These are phyloP conservation scores for Abrostola tripartita DNA, from an alignment of 2,888 invertebrate species.

Conservation along the genomic window DNA sequence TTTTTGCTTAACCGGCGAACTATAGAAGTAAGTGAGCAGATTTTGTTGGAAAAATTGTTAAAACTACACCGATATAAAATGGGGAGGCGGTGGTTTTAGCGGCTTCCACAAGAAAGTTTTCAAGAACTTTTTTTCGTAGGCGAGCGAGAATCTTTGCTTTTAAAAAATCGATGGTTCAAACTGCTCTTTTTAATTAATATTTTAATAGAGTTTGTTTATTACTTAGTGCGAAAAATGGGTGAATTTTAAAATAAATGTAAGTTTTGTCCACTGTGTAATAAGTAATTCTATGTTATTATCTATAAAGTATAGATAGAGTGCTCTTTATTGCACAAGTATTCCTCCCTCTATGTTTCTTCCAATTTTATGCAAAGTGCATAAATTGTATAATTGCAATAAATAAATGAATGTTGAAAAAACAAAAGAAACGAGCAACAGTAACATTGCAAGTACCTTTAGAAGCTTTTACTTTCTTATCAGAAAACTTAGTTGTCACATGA, in stretches of 20 bases:
- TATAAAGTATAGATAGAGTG: too few species aligned
- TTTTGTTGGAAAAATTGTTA: slow-evolving; percentile 7
- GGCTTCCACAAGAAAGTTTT: slow-evolving; percentile 13
- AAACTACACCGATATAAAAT: slow-evolving; percentile 6
- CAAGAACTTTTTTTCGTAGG: slow-evolving; percentile 9
- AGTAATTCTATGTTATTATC: too few species aligned
- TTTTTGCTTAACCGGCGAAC: not conserved
- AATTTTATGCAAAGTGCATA: too few species aligned
- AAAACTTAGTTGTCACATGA: too few species aligned
- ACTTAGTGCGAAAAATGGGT: not conserved
- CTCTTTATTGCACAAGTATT: too few species aligned
- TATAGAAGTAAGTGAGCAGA: slow-evolving; percentile 1
- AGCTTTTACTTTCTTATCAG: too few species aligned
- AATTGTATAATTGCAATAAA: too few species aligned
- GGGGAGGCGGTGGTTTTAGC: slow-evolving; percentile 9
- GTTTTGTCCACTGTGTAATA: too few species aligned
- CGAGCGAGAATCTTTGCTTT: slow-evolving; percentile 17
- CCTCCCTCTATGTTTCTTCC: too few species aligned
- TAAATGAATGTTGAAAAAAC: too few species aligned
- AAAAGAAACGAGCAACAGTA: too few species aligned
- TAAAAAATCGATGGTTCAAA: slow-evolving; percentile 23
- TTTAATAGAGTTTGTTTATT: slow-evolving; percentile 12
- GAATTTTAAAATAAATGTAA: not conserved
- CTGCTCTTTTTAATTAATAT: slow-evolving; percentile 27
- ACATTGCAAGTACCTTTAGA: too few species aligned